Base-by-base conservation (phyloP, 1,140 invertebrate genomes). In the Psilanteris sp. region DNA sequence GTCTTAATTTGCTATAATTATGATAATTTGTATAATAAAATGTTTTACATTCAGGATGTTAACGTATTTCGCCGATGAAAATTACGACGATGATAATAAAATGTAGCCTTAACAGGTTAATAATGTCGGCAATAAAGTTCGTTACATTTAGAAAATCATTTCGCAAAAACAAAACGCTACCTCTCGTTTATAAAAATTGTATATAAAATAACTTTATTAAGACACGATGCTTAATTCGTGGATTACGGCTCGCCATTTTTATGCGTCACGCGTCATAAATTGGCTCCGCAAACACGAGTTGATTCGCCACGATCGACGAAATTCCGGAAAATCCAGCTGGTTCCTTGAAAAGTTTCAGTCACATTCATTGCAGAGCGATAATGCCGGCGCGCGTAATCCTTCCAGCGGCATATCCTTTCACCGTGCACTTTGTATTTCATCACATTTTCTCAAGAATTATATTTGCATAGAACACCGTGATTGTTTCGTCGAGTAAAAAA, bases 1-100 rank as follows among this genome's bases (percentile, higher is more conserved):
- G 39, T 72, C 57, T 72, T 72, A 72, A 72, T 72, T 64, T 50
- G 41, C 68, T n/a, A 39, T 32, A 72, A 72, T 72, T 72, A 72
- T 57, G 59, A 72, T 72, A 64, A 72, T 57, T 64, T 64, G 57
- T 72, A 72, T 57, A 64, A 72, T 72, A 72, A 72, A 72, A 72
- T 43, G 48, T 59, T 71, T 61, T 61, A 46, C 54, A 57, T 11
- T 44, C 46, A 13, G 36, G 16, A 37, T 29, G 55, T 62, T 52
- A 70, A 44, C n/a, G n/a, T 71, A 61, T 50, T 64, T 66, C 36
- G 54, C 61, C 18, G 52, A 52, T 46, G 50, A 66, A 61, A 66
- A 57, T 72, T 57, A 64, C 50, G 29, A 20, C 16, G 59, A 26
- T 16, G 41, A 72, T 64, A 72, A 57, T 72, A 72, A 72, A 72